Evolutionary conservation across 2,113 vertebrate species (phyloP).

Genomic region (Lamprologus ornatipinnis): DNA sequence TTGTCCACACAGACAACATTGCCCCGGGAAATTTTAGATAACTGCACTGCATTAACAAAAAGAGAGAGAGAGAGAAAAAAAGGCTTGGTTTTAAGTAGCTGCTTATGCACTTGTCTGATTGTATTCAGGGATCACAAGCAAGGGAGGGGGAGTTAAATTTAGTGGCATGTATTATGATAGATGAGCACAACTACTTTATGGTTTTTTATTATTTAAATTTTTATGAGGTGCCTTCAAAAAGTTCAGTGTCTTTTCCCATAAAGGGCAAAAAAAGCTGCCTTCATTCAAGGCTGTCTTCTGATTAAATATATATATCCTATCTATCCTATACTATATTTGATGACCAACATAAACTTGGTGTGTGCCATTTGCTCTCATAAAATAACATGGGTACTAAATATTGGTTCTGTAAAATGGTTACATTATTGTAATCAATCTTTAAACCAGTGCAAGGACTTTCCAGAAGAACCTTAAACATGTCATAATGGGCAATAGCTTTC

Average conservation of each 20-base stretch:
- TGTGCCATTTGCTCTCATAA: neutral
- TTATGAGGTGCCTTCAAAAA: neutral
- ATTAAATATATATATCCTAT: neutral
- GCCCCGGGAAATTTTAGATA: constrained; percentile 46
- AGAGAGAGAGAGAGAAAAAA: neutral
- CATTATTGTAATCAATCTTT: neutral
- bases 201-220: neutral
- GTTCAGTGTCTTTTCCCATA: neutral
- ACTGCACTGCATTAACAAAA: constrained; percentile 46
- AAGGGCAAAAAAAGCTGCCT: neutral
- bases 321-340: neutral
- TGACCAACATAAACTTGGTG: neutral
- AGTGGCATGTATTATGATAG: constrained; percentile 25
- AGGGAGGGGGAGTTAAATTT: neutral
- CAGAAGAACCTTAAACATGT: neutral
- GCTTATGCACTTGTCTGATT: constrained; percentile 15
- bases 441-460: neutral
- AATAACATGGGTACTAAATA: neutral
- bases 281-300: neutral
- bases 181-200: neutral
- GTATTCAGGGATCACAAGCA: neutral
- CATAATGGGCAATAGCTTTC: neutral
- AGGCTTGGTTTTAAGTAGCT: constrained; percentile 17
- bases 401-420: neutral
- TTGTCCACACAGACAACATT: constrained; percentile 42